phyloP scores from a whole-genome alignment of 2,113 vertebrate genomes.

The Copsychus sechellarum region DNA sequence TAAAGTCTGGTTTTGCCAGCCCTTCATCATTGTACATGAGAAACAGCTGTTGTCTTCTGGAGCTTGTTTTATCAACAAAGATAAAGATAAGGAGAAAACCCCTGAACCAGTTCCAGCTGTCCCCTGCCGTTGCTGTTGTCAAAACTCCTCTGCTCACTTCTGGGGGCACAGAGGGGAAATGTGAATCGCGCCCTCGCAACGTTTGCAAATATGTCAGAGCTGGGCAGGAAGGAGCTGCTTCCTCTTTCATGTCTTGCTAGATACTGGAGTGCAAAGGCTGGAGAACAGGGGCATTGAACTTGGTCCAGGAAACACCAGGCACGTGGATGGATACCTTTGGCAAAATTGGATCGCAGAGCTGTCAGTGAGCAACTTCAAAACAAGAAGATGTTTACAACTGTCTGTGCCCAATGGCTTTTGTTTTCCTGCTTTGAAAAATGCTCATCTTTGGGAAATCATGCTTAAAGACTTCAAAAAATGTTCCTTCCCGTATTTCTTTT shows the following conservation, averaged over 20 bases:
- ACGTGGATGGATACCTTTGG: not conserved
- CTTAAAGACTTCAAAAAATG: not conserved
- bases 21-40: not conserved
- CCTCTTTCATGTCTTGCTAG: not conserved
- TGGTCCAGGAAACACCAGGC: accelerated
- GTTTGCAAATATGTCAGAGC: not conserved
- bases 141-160: not conserved
- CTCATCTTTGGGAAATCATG: not conserved
- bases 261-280: not conserved
- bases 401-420: not conserved
- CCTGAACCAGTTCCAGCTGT: not conserved
- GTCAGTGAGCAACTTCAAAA: not conserved
- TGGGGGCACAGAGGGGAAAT: not conserved
- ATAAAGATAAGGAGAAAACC: accelerated
- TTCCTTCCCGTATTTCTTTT: not conserved
- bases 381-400: not conserved
- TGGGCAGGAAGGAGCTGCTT: slow-evolving; percentile 4
- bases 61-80: not conserved
- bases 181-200: accelerated
- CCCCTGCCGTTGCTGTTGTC: accelerated
- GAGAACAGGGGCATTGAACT: not conserved
- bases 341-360: not conserved
- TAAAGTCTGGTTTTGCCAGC: not conserved
- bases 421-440: not conserved
- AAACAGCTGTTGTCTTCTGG: not conserved